These are phyloP conservation scores for Caenorhabditis inopinata DNA, from an alignment of 1,140 invertebrate species.

Conservation along the genomic window DNA sequence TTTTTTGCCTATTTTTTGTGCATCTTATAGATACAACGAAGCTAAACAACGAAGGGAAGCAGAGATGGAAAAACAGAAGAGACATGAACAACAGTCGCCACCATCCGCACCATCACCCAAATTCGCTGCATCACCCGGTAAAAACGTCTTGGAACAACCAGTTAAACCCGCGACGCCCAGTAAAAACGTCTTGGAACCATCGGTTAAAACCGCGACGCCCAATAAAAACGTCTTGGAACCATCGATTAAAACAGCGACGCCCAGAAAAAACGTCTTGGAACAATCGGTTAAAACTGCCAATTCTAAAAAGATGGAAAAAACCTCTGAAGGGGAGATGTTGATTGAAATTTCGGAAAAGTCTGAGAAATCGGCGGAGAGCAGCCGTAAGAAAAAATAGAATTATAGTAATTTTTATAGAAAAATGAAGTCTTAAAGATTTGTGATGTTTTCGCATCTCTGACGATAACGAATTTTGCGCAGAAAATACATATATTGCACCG, in stretches of 20 bases:
- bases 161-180: background rate
- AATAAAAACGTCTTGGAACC: background rate
- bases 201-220: no score
- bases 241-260: background rate
- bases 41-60: background rate
- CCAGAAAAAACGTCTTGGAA: background rate
- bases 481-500: no score
- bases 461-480: no score
- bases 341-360: background rate
- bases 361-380: background rate
- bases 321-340: background rate
- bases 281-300: background rate
- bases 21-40: background rate
- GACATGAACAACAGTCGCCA: background rate
- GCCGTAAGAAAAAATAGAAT: no score
- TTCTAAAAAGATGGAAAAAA: background rate
- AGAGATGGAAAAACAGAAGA: background rate
- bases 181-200: no score
- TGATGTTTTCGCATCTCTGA: no score
- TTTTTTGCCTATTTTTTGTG: background rate
- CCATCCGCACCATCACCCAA: background rate
- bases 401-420: no score
- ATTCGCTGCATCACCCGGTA: no score
- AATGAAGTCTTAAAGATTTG: no score
- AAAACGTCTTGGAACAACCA: background rate